Base-by-base conservation (phyloP, 2,113 vertebrate genomes). In the Leiothrix lutea region DNA sequence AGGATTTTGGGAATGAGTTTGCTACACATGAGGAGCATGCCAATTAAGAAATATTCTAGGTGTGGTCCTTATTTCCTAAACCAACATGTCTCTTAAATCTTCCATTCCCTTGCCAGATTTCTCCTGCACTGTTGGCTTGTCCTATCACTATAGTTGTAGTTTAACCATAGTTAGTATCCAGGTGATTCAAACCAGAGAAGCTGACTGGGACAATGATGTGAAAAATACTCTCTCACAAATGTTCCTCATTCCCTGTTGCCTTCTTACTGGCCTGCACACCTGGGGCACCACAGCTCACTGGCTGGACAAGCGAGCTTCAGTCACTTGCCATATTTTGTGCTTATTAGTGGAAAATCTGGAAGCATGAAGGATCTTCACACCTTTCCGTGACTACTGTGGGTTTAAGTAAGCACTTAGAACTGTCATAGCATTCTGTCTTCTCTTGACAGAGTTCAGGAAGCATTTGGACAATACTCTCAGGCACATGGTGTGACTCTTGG, bases 361-460 rank as follows among this genome's bases (percentile, higher is more conserved):
- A 75, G 20, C 9, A 45, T 0, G 0, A 26, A 61, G 12, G n/a
- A 23, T 35, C 29, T 65, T 73, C 24, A 29, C 3, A 0, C 6
- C 2, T 4, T 86, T 14, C 22, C 80, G 21, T 42, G 15, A 22
- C 8, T 50, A 14, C 11, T 26, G 8, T 31, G 28, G 25, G 12
- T 54, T 90, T 82, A 79, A 47, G 22, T 5, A 16, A 14, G 9
- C 9, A 74, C 84, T 80, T 73, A 21, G 60, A 84, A 85, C 54
- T 24, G 26, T 38, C 61, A 54, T 18, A 64, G 28, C 22, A 25
- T 24, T 51, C 48, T 56, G 18, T 47, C 22, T 54, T 15, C 26
- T 40, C 26, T 48, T 48, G 83, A 28, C 12, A 28, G 38, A 8
- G 8, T 38, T 69, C 38, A 33, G 36, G 28, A 78, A n/a, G 6